Evolutionary conservation across 2,797 vertebrate species (phyloP).

Genomic region (Staurois parvus): DNA sequence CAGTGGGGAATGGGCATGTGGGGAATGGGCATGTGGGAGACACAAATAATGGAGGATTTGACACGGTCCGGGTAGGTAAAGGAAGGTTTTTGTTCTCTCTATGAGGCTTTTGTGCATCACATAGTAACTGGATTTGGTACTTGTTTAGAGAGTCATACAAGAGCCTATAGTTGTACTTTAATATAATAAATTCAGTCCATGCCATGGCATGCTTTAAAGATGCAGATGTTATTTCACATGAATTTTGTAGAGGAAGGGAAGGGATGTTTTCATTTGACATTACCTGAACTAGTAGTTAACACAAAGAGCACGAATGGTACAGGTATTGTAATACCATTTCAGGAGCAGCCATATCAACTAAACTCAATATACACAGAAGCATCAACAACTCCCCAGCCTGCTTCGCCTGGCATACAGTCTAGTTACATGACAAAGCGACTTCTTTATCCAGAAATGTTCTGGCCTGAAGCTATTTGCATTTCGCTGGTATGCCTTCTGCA

Average conservation of each 20-base stretch:
- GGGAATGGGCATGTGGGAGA: no score
- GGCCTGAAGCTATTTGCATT: constrained; percentile 60
- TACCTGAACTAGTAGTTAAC: constrained; percentile 16
- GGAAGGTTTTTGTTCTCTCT: no score
- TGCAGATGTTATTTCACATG: neutral
- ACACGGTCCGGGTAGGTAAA: no score
- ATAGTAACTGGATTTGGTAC: no score
- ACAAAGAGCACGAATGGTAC: constrained; percentile 31
- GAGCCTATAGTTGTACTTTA: no score
- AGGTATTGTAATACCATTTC: constrained; percentile 32
- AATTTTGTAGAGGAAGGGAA: neutral
- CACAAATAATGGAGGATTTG: no score
- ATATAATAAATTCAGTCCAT: no score
- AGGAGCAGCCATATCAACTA: constrained; percentile 35
- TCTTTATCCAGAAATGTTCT: constrained; percentile 48
- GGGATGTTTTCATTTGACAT: constrained; percentile 18
- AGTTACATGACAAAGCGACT: constrained; percentile 49
- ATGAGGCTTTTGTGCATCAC: no score
- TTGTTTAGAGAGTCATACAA: no score
- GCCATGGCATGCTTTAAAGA: neutral
- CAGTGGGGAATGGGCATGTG: no score
- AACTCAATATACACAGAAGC: constrained; percentile 16
- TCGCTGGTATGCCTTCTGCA: constrained; percentile 50
- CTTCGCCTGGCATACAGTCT: constrained; percentile 20
- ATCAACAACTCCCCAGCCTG: constrained; percentile 38